Conservation (phyloP, 2,797 vertebrate species). For the Intellagama lesueurii region DNA sequence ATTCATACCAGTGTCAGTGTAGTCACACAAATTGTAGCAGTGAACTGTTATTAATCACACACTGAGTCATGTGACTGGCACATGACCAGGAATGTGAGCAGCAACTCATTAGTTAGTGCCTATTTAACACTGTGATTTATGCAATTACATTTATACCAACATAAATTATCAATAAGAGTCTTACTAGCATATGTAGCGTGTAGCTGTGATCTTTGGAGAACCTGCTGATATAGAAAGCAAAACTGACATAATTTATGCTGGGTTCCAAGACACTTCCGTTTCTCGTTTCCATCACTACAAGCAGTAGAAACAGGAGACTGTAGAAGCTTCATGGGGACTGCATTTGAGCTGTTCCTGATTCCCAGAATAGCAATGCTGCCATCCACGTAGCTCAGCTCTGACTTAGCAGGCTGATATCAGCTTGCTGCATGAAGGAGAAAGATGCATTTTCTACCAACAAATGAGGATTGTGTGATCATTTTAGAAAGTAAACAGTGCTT, state of each 20-base stretch:
- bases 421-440: neutral
- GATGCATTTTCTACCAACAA: neutral
- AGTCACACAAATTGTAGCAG: too few species aligned
- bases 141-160: too few species aligned
- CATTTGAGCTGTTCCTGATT: constrained; percentile 4
- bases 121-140: too few species aligned
- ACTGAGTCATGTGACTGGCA: too few species aligned
- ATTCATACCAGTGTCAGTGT: too few species aligned
- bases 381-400: neutral
- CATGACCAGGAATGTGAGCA: too few species aligned
- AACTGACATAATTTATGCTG: neutral
- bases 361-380: neutral
- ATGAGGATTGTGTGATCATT: neutral
- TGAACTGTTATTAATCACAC: too few species aligned
- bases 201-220: neutral
- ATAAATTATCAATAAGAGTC: too few species aligned
- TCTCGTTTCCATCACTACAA: neutral
- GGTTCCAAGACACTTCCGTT: neutral
- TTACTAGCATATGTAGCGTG: neutral
- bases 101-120: too few species aligned
- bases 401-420: neutral
- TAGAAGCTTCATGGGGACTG: constrained; percentile 7
- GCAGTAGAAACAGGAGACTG: neutral
- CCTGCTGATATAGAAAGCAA: neutral
- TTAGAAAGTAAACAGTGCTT: neutral